Base-by-base conservation (phyloP, 2,888 invertebrate genomes). In the Trypoxylon attenuatum region DNA sequence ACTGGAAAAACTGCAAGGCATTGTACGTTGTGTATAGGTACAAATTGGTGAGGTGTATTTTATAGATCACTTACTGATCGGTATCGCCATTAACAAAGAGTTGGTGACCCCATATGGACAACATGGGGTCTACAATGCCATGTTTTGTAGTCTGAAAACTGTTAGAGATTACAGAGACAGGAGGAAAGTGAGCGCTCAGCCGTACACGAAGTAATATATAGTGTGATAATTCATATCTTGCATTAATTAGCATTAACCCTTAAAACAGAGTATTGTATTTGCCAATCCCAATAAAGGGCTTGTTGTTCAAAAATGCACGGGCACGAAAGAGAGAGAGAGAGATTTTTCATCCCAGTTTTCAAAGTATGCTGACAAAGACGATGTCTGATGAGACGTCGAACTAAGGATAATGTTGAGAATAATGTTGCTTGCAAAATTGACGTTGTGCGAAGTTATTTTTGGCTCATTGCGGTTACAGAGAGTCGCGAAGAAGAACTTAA, bases 41-140 rank as follows among this genome's bases (percentile, higher is more conserved):
- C 60, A 58, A 71, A 70, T 70, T 51, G 71, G 66, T 70, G 45
- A 68, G 61, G 62, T 70, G 73, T 76, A 69, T 75, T 79, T 78
- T 70, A 85, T 87, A 87, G 87, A 87, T 87, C 88, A 95, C 96
- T 95, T 95, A 96, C 96, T 96, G 96, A 91, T 95, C 94, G 88
- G 96, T 95, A 91, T 96, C 96, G 93, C 96, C 96, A 93, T 95
- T 96, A 90, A 96, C 95, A 91, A 96, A 95, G 92, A 96, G 94
- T 93, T 96, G 96, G 91, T 96, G 96, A 90, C 96, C 96, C 96
- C 96, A 96, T 91, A 96, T 96, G 91, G 95, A 95, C 91, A 96
- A 95, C 96, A 96, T 96, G 91, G 96, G 96, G 92, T 96, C 96
- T 93, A 96, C 95, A 92, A 96, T 95, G 92, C 96, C 96, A 92